Percentiles rank a stretch among this genome's conserved stretches.
phyloP scores from a whole-genome alignment of 1,140 invertebrate species.

The Scaptomyza pallida region DNA sequence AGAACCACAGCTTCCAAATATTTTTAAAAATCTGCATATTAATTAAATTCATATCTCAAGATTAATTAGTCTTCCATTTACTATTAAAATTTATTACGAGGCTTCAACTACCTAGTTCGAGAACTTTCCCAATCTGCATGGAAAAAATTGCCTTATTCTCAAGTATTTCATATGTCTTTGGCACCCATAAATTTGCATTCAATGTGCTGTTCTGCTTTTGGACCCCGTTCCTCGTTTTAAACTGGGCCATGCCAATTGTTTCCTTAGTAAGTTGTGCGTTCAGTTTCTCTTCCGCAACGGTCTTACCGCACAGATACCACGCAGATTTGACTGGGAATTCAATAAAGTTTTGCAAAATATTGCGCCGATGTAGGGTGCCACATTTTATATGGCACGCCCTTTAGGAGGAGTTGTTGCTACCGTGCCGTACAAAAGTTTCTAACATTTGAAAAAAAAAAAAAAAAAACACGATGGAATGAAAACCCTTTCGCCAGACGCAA shows the following conservation, averaged over 20 bases:
- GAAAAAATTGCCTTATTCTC: constrained; percentile 63
- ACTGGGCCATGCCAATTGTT: constrained; percentile 32
- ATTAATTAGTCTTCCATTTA: constrained; percentile 32
- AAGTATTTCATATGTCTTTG: constrained; percentile 76
- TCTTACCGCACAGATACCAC: constrained; percentile 46
- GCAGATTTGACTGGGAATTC: constrained; percentile 75
- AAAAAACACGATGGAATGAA: constrained; percentile 7
- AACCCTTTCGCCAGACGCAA: constrained; percentile 39
- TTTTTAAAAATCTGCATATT: too few species aligned
- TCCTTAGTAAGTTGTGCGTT: constrained; percentile 37
- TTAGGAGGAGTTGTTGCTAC: constrained; percentile 37
- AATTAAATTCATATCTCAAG: too few species aligned
- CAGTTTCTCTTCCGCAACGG: constrained; percentile 1
- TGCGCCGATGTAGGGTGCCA: constrained; percentile 62
- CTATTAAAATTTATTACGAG: too few species aligned
- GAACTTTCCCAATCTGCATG: too few species aligned
- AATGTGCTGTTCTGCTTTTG: constrained; percentile 55
- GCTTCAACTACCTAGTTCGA: too few species aligned
- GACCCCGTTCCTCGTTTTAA: not conserved
- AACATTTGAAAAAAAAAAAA: constrained; percentile 13
- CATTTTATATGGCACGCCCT: constrained; percentile 54
- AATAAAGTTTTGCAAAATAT: constrained; percentile 82
- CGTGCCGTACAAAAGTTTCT: constrained; percentile 69
- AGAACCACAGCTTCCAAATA: too few species aligned
- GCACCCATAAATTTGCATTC: constrained; percentile 69